These are phyloP conservation scores for Temnothorax longispinosus DNA, from an alignment of 1,140 invertebrate genomes.

Conservation along the genomic window DNA sequence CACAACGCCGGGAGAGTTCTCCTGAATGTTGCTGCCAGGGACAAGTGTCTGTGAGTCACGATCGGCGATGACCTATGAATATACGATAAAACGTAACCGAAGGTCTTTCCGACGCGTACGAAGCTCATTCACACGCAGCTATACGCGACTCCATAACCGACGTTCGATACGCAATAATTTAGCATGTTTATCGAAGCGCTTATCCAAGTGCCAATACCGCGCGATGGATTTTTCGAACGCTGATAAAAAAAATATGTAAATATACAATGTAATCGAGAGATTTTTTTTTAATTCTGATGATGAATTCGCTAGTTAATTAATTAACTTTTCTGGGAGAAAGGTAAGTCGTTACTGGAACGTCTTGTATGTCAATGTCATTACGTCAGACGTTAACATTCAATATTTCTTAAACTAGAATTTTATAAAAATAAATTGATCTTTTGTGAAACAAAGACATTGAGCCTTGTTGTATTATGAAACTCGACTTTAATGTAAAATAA, in stretches of 20 bases:
- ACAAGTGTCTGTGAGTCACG: slow-evolving; percentile 62
- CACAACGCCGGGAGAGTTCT: slow-evolving; percentile 38
- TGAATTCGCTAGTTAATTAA: background rate
- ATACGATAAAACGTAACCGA: slow-evolving; percentile 42
- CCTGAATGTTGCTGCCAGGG: slow-evolving; percentile 58
- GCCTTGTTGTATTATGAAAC: background rate
- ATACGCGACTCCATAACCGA: slow-evolving; percentile 32
- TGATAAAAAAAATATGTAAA: background rate
- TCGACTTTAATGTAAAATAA: background rate
- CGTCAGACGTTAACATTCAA: background rate
- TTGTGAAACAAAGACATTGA: background rate
- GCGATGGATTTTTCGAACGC: background rate
- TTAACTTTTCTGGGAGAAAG: background rate
- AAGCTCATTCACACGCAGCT: slow-evolving; percentile 59
- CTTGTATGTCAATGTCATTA: background rate
- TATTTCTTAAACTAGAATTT: background rate
- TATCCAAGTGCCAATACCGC: background rate
- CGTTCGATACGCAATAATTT: slow-evolving; percentile 39
- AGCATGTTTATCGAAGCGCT: slow-evolving; percentile 11
- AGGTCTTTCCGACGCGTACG: slow-evolving; percentile 44
- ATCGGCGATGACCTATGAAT: slow-evolving; percentile 62
- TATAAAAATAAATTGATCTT: background rate
- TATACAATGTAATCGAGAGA: background rate
- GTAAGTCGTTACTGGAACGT: background rate
- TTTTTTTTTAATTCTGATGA: background rate